Base-by-base conservation (phyloP, 2,888 invertebrate species). In the Pecten maximus region DNA sequence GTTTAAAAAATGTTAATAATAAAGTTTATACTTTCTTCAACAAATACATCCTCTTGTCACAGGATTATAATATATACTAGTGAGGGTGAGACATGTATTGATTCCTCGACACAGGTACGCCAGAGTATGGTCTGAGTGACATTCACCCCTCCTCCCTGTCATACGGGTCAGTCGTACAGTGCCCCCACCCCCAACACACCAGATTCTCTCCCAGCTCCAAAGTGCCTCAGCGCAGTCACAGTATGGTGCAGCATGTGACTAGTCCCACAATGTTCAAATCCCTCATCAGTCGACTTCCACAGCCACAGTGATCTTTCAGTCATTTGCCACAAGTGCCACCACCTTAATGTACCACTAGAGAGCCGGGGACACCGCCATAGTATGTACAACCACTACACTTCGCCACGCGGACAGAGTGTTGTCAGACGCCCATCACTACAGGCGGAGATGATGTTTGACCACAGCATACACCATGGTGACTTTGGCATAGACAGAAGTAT, bases 221-320 rank as follows among this genome's bases (percentile, higher is more conserved):
- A 74, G 74, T 74, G 74, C 74, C 74, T 74, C 74, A 74, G 74
- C 74, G 74, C 28, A 74, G 74, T 74, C 74, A 74, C 74, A 74
- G 74, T 35, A 35, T 74, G 74, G 74, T 74, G 0, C 74, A 74
- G 28, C 35, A 74, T 74, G 74, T 74, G 74, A 74, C 74, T 35
- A 74, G 74, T 28, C 35, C 74, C 8, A 35, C 28, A 35, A 74
- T 35, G 74, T 3, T 12, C 74, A 54, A n/a, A 54, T 23, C 54
- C 23, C 6, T 54, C 54, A 54, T 74, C 74, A 28, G 28, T 16
- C 4, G 74, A 74, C 35, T 10, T 74, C 74, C 74, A 74, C 74
- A 74, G 23, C 74, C 74, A 74, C 35, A 35, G 35, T 28, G 74
- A 74, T 74, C 74, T 28, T 10, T 74, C 28, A 10, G 35, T 23